A percentile compares a stretch with the other conserved stretches of the same genome.
phyloP scores from a whole-genome alignment of 2,888 invertebrate species.

The Hybos culiciformis region DNA sequence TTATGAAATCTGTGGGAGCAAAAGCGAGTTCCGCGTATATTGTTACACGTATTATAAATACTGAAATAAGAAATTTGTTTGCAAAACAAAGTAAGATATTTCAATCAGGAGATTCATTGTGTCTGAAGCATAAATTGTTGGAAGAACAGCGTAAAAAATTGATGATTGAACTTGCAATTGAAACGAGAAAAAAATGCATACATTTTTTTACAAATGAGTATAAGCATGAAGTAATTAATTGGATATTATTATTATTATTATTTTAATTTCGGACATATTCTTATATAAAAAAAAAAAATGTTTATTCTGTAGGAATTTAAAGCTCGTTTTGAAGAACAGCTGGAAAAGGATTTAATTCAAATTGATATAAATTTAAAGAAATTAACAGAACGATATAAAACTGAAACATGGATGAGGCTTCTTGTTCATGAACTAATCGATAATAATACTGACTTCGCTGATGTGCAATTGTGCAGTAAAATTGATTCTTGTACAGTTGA shows the following conservation, averaged over 20 bases:
- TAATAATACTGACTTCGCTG: too few species aligned
- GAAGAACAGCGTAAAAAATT: not conserved
- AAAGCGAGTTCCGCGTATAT: not conserved
- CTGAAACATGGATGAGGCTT: constrained; percentile 8
- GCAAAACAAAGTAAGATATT: constrained; percentile 12
- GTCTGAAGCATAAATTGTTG: not conserved
- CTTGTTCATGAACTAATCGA: not conserved
- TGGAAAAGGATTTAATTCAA: constrained; percentile 7
- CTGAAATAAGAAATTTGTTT: constrained; percentile 15
- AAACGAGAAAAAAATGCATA: not conserved
- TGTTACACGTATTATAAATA: not conserved
- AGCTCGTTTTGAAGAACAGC: not conserved
- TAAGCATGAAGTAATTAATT: too few species aligned
- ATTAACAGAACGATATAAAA: constrained; percentile 7
- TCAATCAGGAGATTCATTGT: constrained; percentile 7
- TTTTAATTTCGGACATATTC: too few species aligned
- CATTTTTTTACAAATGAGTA: too few species aligned
- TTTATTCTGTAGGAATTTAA: not conserved
- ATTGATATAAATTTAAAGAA: constrained; percentile 8
- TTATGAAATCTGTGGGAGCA: too few species aligned
- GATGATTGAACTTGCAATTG: not conserved
- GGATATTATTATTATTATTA: too few species aligned
- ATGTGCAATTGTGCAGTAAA: constrained; percentile 14
- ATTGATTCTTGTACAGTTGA: constrained; percentile 1
- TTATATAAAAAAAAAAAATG: too few species aligned